phyloP scores from a whole-genome alignment of 1,140 invertebrate genomes.

The Drosophila simulans region DNA sequence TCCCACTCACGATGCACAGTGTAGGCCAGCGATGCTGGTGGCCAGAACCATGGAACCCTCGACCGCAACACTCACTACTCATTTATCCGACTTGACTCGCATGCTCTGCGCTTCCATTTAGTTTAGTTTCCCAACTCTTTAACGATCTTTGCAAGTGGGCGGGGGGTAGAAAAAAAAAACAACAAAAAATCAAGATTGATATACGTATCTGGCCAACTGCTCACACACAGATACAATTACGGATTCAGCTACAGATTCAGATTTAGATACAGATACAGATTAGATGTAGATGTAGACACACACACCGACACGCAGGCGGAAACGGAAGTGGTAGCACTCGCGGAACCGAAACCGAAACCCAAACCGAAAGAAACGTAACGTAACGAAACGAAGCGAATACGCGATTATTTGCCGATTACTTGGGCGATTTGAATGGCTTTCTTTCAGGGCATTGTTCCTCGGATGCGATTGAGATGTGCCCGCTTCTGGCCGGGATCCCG shows the following conservation, averaged over 20 bases:
- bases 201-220: slow-evolving; percentile 19
- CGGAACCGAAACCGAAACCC: slow-evolving; percentile 24
- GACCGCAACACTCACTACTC: slow-evolving; percentile 25
- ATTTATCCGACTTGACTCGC: slow-evolving; percentile 32
- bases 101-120: slow-evolving; percentile 18
- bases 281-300: not conserved
- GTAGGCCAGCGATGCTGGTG: slow-evolving; percentile 18
- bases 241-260: not conserved
- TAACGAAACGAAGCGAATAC: slow-evolving; percentile 12
- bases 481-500: slow-evolving; percentile 34
- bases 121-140: slow-evolving; percentile 46
- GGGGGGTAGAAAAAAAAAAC: slow-evolving; percentile 12
- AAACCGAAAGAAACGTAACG: not conserved
- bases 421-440: slow-evolving; percentile 41
- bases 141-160: not conserved
- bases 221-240: slow-evolving; percentile 14
- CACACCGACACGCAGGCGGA: slow-evolving; percentile 20
- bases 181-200: slow-evolving; percentile 38
- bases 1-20: slow-evolving; percentile 11
- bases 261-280: slow-evolving; percentile 15
- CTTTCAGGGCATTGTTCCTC: slow-evolving; percentile 26
- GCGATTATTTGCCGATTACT: slow-evolving; percentile 48
- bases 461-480: slow-evolving; percentile 2
- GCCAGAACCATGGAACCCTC: slow-evolving; percentile 11
- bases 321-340: slow-evolving; percentile 29